Conservation (phyloP, 2,113 vertebrate species). For the Pelmatolapia mariae region DNA sequence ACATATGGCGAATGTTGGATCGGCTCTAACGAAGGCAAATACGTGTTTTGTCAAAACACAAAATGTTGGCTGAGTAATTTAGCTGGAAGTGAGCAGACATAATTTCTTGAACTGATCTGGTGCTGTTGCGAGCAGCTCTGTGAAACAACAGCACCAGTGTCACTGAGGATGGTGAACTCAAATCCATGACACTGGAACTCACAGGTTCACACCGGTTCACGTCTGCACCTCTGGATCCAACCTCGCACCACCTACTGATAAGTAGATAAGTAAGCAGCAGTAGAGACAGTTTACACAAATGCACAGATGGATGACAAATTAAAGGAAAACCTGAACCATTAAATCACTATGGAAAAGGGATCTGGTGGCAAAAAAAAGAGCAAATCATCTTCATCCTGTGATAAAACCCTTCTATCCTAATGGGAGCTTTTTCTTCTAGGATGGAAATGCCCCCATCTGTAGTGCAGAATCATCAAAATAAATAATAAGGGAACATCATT, state of each 20-base stretch:
- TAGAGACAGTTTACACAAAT: not conserved
- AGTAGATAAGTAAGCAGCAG: not conserved
- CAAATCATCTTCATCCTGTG: not conserved
- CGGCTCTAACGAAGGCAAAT: not conserved
- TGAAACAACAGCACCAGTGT: not conserved
- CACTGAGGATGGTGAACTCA: not conserved
- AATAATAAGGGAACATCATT: not conserved
- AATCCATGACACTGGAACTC: not conserved
- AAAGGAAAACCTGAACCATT: not conserved
- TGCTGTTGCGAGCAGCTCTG: not conserved
- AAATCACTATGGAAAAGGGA: not conserved
- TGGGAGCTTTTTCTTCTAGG: not conserved
- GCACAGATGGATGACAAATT: not conserved
- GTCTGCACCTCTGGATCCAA: not conserved
- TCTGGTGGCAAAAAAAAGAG: not conserved
- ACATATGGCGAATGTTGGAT: not conserved
- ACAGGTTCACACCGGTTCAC: not conserved
- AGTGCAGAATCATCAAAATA: not conserved
- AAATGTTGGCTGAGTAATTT: not conserved
- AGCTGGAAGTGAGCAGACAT: not conserved
- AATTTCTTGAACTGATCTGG: not conserved
- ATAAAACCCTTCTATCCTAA: not conserved
- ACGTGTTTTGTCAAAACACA: not conserved
- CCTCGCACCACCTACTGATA: not conserved
- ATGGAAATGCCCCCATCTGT: not conserved